phyloP scores from a whole-genome alignment of 2,113 vertebrate species.

The Ptilonorhynchus violaceus region DNA sequence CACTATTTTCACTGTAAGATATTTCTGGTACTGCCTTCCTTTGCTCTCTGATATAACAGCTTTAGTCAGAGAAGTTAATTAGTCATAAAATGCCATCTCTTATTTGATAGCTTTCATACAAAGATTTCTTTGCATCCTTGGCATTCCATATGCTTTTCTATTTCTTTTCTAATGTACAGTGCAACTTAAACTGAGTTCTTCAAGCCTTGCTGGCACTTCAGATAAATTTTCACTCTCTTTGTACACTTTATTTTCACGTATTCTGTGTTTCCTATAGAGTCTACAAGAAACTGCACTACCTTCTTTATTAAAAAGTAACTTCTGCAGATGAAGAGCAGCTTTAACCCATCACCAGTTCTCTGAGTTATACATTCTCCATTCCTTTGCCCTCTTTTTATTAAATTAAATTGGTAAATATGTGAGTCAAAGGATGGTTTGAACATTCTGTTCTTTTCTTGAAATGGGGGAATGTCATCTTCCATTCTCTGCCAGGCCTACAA shows the following conservation, averaged over 20 bases:
- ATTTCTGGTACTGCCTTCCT: background rate
- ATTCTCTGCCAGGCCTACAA: background rate
- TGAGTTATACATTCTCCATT: background rate
- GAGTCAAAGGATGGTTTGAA: background rate
- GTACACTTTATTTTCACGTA: background rate
- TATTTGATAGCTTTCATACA: background rate
- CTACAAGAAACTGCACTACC: background rate
- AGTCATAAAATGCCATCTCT: background rate
- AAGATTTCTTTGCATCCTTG: background rate
- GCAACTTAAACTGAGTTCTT: background rate
- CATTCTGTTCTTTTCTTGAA: background rate
- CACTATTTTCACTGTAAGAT: fast-evolving
- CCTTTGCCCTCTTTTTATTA: background rate
- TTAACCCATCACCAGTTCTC: background rate
- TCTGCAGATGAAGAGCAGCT: background rate
- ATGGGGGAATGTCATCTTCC: background rate
- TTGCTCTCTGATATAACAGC: background rate
- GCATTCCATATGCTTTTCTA: background rate
- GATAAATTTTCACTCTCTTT: background rate
- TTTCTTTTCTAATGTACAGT: background rate
- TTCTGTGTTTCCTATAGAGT: background rate
- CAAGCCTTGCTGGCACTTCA: background rate
- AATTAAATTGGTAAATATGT: background rate
- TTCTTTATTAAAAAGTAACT: background rate
- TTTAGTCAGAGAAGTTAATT: background rate